Conservation (phyloP, 2,888 invertebrate species). For the Sphaerophoria rueppellii region DNA sequence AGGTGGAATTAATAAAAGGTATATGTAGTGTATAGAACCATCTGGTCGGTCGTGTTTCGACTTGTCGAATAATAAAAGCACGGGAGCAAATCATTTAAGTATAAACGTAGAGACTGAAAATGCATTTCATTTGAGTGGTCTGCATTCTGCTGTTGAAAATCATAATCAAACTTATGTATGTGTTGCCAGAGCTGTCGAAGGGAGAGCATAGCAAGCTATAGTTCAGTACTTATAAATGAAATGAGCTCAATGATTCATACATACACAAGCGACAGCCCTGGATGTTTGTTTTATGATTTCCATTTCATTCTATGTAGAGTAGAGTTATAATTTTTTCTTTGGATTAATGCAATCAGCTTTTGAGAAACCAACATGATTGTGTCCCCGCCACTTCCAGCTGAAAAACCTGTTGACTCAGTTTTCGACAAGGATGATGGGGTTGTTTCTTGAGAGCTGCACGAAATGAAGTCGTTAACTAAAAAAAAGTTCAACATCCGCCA, state of each 20-base stretch:
- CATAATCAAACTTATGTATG: not conserved
- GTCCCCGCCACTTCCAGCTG: not conserved
- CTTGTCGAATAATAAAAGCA: not conserved
- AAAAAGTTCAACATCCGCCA: not conserved
- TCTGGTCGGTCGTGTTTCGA: not conserved
- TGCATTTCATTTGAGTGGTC: constrained; percentile 24
- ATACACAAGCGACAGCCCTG: not conserved
- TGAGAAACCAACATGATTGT: not conserved
- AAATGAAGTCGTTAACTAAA: not conserved
- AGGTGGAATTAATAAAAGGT: no score
- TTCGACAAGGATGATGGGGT: not conserved
- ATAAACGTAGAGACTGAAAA: not conserved
- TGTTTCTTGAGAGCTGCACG: not conserved
- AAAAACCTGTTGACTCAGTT: not conserved
- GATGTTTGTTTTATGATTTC: not conserved
- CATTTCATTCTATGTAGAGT: not conserved
- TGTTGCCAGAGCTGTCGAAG: constrained; percentile 6
- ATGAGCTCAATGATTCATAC: no score
- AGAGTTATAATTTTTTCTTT: not conserved
- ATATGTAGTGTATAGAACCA: no score
- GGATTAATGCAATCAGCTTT: not conserved
- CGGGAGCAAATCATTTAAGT: not conserved
- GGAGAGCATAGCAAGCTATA: no score
- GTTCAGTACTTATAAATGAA: no score
- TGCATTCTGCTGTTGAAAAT: constrained; percentile 11